Evolutionary conservation across 1,140 invertebrate genomes (phyloP), one percentile per base, ranked within the genome.

Genomic region (Periplaneta americana): DNA sequence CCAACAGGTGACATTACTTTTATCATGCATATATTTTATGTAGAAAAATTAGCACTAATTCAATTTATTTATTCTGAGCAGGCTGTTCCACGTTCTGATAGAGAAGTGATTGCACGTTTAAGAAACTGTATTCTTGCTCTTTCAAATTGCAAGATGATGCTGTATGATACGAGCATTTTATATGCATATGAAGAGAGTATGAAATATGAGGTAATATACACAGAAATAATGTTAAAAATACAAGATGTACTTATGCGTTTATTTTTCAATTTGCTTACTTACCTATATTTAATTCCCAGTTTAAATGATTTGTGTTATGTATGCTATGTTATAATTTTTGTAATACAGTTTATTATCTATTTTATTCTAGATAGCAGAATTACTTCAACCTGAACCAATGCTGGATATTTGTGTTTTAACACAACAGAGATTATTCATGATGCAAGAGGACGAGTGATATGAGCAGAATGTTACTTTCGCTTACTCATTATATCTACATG

Each of bases 111-210:
- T 85, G 93, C 95, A 1, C 90, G 98, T 81, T 87, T 99, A 5
- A 92, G 96, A 74, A 99, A 99, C 87, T 98, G 96, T 86, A 94
- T 99, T 81, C 87, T 96, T 39, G 93, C 95, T 6, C 88, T 99
- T 34, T 93, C 96, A 3, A 92, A 95, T 34, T 94, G 94, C 81
- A 95, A 96, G 85, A 94, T 99, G 86, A 93, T 97, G 88, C 87
- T 99, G 6, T 98, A 94, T 86, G 98, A 99, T 85, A 98, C 97
- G 2, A 97, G 95, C 85, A 96, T 99, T 32, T 91, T 95, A 77
- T 96, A 96, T 86, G 96, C 97, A 2, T 99, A 94, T 88, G 97
- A 99, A 85, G 95, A 96, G 84, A 98, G 97, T 28, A 86, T 92
- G 2, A 96, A 96, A 87, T 98, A 97, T 87, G 86, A 91, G 74